phyloP scores from a whole-genome alignment of 2,797 vertebrate genomes.

The Cyclura pinguis region DNA sequence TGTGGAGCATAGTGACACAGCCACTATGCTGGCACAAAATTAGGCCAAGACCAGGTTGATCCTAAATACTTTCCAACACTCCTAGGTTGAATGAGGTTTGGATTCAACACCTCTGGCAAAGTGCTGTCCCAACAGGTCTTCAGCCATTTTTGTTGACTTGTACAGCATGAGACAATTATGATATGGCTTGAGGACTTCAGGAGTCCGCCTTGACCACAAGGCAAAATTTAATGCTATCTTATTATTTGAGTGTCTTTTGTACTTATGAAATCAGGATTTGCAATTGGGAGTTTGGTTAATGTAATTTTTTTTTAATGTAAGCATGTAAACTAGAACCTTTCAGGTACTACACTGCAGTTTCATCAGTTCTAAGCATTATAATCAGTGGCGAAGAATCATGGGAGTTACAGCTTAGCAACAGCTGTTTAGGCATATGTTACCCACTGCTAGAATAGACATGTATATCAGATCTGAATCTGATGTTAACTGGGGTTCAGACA shows the following conservation, averaged over 20 bases:
- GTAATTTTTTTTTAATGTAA: not conserved
- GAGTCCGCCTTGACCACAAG: not conserved
- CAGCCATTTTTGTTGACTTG: not conserved
- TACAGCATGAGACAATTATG: not conserved
- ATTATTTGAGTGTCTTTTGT: not conserved
- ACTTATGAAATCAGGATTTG: not conserved
- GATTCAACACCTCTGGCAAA: too few species aligned
- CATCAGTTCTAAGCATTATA: not conserved
- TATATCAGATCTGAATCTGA: not conserved
- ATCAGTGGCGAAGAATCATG: not conserved
- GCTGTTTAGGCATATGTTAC: not conserved
- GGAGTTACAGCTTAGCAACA: not conserved
- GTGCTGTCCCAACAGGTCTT: too few species aligned
- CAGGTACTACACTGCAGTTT: too few species aligned
- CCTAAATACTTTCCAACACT: too few species aligned
- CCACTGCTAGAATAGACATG: not conserved
- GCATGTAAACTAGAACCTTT: not conserved
- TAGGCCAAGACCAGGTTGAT: too few species aligned
- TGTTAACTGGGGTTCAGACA: not conserved
- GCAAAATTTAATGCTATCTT: not conserved
- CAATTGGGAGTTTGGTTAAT: not conserved
- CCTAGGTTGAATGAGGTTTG: too few species aligned
- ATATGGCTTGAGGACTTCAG: not conserved
- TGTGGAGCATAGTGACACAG: too few species aligned
- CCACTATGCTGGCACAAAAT: too few species aligned